A percentile compares a stretch with the other conserved stretches of the same genome.
These are phyloP conservation scores for Halichondria panicea DNA, from an alignment of 37 sponge, comb jelly and placozoan species.

Conservation along the genomic window DNA sequence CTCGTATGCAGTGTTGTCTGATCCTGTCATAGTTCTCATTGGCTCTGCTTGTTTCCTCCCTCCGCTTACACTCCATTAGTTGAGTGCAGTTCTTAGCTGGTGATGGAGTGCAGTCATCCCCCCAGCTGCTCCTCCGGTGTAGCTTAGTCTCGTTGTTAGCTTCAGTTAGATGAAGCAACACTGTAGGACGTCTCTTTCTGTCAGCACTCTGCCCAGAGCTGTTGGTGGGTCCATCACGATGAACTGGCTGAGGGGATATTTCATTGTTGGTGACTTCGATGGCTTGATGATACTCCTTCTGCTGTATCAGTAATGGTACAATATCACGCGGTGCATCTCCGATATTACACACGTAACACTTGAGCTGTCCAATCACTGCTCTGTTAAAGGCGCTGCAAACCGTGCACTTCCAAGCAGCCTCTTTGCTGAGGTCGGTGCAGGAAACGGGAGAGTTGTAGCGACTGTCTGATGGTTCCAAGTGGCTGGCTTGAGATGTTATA, in stretches of 20 bases:
- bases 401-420: conserved; percentile 17
- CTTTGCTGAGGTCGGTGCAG: too few relatives aligned
- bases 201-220: neutral
- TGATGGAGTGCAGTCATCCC: too few relatives aligned
- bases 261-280: neutral
- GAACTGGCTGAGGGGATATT: neutral
- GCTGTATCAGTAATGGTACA: neutral
- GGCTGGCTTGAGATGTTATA: too few relatives aligned
- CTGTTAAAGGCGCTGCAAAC: conserved; percentile 30
- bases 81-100: conserved; percentile 3
- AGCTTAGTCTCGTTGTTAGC: neutral
- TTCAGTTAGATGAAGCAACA: too few relatives aligned
- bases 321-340: neutral
- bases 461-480: too few relatives aligned
- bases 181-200: too few relatives aligned
- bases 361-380: neutral
- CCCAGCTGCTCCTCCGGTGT: neutral
- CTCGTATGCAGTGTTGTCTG: conserved; percentile 12
- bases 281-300: too few relatives aligned
- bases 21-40: conserved; percentile 8
- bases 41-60: conserved; percentile 14
- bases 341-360: conserved; percentile 38
- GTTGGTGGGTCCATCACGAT: neutral
- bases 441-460: too few relatives aligned
- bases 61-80: conserved; percentile 1